phyloP scores from a whole-genome alignment of 2,888 invertebrate genomes.

The Drosophila cognata region DNA sequence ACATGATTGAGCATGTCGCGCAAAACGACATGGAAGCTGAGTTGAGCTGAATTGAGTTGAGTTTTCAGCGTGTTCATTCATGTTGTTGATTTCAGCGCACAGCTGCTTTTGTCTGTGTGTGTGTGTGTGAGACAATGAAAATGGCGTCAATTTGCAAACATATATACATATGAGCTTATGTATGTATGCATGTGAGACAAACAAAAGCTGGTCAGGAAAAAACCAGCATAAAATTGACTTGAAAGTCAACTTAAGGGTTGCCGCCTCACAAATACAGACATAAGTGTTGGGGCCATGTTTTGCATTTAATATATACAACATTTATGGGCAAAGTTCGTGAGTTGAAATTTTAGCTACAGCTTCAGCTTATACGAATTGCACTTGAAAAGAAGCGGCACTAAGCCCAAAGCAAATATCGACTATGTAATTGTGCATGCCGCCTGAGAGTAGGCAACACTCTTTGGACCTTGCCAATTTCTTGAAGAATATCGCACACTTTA shows the following conservation, averaged over 20 bases:
- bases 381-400: neutral
- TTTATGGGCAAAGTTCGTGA: constrained; percentile 74
- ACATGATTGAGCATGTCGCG: constrained; percentile 74
- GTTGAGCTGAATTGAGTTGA: constrained; percentile 54
- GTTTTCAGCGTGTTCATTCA: constrained; percentile 65
- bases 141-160: constrained; percentile 74
- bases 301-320: constrained; percentile 52
- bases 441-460: constrained; percentile 64
- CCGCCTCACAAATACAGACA: constrained; percentile 11
- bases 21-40: constrained; percentile 69
- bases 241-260: constrained; percentile 59
- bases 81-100: constrained; percentile 58
- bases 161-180: constrained; percentile 7
- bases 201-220: constrained; percentile 45
- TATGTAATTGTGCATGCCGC: constrained; percentile 33
- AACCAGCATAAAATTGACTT: constrained; percentile 54
- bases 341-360: constrained; percentile 9
- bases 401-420: constrained; percentile 6
- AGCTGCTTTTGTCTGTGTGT: constrained; percentile 15
- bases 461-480: neutral
- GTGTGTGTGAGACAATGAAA: constrained; percentile 65
- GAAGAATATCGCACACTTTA: neutral
- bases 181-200: constrained; percentile 6
- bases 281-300: constrained; percentile 17
- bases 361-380: constrained; percentile 19